Evolutionary conservation across 2,113 vertebrate species (phyloP).

Genomic region (Coryphaenoides rupestris): DNA sequence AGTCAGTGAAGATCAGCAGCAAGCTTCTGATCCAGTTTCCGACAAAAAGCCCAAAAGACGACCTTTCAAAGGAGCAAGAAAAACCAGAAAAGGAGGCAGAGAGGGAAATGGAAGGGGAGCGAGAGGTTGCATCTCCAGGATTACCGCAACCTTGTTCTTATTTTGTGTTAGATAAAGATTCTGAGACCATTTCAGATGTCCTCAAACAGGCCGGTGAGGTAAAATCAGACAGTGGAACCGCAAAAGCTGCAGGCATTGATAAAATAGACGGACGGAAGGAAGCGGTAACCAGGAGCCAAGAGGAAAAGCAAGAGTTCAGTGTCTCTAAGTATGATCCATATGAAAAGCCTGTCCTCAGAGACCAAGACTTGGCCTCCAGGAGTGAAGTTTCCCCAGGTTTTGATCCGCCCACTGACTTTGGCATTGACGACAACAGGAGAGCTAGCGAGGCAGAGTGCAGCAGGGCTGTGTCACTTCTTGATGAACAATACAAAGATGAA

Average conservation of each 20-base stretch:
- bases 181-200: constrained; percentile 26
- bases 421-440: constrained; percentile 64
- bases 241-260: constrained; percentile 32
- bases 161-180: constrained; percentile 57
- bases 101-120: constrained; percentile 70
- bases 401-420: constrained; percentile 42
- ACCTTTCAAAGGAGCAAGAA: constrained; percentile 28
- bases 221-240: constrained; percentile 24
- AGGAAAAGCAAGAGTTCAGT: constrained; percentile 48
- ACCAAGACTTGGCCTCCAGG: constrained; percentile 31
- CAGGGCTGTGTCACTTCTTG: constrained; percentile 54
- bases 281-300: constrained; percentile 12
- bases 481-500: constrained; percentile 66
- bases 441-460: constrained; percentile 46
- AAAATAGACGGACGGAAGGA: constrained; percentile 26
- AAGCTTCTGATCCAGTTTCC: background rate
- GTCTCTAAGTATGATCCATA: constrained; percentile 72
- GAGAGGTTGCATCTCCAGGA: constrained; percentile 69
- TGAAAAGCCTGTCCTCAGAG: constrained; percentile 66
- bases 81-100: constrained; percentile 67
- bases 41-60: constrained; percentile 16
- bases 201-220: background rate
- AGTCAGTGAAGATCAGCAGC: constrained; percentile 43
- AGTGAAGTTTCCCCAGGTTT: constrained; percentile 41
- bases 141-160: constrained; percentile 57